Evolutionary conservation across 2,888 invertebrate genomes (phyloP), one percentile per base, ranked within the genome.

Genomic region (Thera obeliscata): DNA sequence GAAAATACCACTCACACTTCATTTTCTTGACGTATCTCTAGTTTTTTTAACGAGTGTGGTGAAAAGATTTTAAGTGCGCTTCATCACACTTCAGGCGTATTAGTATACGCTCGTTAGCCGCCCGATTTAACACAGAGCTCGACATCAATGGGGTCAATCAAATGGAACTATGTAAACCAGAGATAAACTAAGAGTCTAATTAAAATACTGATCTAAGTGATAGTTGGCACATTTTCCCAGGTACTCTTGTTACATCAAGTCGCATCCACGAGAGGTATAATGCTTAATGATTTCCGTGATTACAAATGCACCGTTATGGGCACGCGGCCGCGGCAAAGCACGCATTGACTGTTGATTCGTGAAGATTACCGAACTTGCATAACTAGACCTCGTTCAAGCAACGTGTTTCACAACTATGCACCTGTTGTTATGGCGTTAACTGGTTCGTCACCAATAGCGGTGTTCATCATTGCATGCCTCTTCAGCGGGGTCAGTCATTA

Each of bases 301-400:
- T 85, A 87, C 83, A 86, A 52, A 83, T 85, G 80, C 82, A 86
- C 88, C 87, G 90, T 91, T 91, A 91, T 84, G 79, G 85, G 81
- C 86, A 87, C 83, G 87, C 81, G 77, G 78, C 72, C 76, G 78
- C 76, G 80, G 66, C 69, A 64, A 65, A 69, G 66, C 84, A 84
- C 81, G 84, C 87, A 85, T 86, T 83, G 85, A 84, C 86, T 86
- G 82, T 84, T 86, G 87, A 83, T 85, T 81, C 82, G 81, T 82
- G 78, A 86, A 89, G 88, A 91, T 91, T 87, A 89, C 82, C 73
- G 76, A 72, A 78, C 77, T 91, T 91, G 86, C 89, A 86, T 87
- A 91, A 93, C 87, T 83, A 82, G 83, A 83, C 75, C 81, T 85
- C 84, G 85, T 85, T 83, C 80, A 82, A 85, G 82, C 75, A 83